Base-by-base conservation (phyloP, 2,113 vertebrate genomes). In the Rhea pennata region DNA sequence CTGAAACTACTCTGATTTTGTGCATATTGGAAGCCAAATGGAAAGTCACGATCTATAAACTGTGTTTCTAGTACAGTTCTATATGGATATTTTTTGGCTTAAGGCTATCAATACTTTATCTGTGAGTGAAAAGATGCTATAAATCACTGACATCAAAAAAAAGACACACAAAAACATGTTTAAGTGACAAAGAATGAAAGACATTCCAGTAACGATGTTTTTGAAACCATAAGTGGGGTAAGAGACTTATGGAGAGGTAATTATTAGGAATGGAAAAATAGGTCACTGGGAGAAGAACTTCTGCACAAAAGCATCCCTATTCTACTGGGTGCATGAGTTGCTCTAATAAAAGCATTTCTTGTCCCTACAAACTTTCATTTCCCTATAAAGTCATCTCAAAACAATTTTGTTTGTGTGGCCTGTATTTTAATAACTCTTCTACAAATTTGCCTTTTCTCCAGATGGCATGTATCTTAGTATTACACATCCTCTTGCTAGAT, bases 31-130 rank as follows among this genome's bases (percentile, higher is more conserved):
- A 87, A 87, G 33, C 7, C 76, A 73, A 97, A 84, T 23, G 8
- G 2, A 69, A 92, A 79, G n/a, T 50, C 27, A 74, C 16, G 2
- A 1, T 33, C 51, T 10, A 1, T 12, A 84, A 54, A 1, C 0
- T 65, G 26, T 80, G 39, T 58, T 86, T 75, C 13, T 54, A 77
- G 46, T 39, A 8, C 19, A 62, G 26, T 2, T 40, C 51, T 92
- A 16, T 12, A 77, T 44, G 20, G 10, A 13, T 67, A 70, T 80
- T 90, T 93, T 42, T 69, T 72, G 44, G 19, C 33, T 91, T 83
- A 66, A 48, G n/a, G 9, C 5, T 59, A 21, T 33, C 46, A 51
- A 29, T 65, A 40, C 39, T 44, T n/a, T 80, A 40, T 33, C 29
- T 40, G 29, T 65, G 46, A 65, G 51, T 36, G 53, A 22, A 48